Base-by-base conservation (phyloP, 2,113 vertebrate species). In the Limnothrissa miodon region DNA sequence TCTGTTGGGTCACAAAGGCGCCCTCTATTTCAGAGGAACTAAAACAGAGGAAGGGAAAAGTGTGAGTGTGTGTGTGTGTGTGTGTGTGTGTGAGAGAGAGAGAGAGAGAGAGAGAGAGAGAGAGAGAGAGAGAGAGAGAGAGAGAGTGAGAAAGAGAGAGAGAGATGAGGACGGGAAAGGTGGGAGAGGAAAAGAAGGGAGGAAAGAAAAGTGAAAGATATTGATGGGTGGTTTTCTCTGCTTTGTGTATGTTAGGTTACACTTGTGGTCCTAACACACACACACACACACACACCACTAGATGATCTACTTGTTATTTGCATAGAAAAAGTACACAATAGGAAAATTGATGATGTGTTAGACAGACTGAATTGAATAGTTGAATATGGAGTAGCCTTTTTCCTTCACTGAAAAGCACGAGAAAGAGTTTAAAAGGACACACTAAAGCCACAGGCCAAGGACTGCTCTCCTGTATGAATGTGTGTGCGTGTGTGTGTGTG, bases 1-100 rank as follows among this genome's bases (percentile, higher is more conserved):
- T 74, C 66, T 74, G 66, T 74, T 36, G 29, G 33, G 29, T 74
- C 29, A 74, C 66, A 74, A 74, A 74, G 66, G 17, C 66, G 13
- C 66, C 29, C 29, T 74, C 33, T 74, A 74, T 74, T 74, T 36
- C 10, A 33, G 11, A 15, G 25, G 66, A 74, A 74, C 66, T 74
- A 74, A 74, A 39, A 74, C 11, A 36, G 25, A 74, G 29, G 36
- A 11, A 74, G 66, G 4, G n/a, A n/a, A n/a, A n/a, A 36, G 53
- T 56, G 53, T 53, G 53, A 23, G 53, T 56, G 11, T 56, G 53
- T 56, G 53, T 56, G 53, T 56, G 53, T 56, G 13, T 56, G 53
- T 56, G 53, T 56, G 53, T 56, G 53, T 56, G 53, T 56, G 53
- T 56, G 53, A 23, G 53, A 1, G 11, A 23, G 48, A 5, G 48